A percentile compares a stretch with the other conserved stretches of the same genome.
Evolutionary conservation across 1,140 invertebrate species (phyloP).

Genomic region (Heliconius melpomene): DNA sequence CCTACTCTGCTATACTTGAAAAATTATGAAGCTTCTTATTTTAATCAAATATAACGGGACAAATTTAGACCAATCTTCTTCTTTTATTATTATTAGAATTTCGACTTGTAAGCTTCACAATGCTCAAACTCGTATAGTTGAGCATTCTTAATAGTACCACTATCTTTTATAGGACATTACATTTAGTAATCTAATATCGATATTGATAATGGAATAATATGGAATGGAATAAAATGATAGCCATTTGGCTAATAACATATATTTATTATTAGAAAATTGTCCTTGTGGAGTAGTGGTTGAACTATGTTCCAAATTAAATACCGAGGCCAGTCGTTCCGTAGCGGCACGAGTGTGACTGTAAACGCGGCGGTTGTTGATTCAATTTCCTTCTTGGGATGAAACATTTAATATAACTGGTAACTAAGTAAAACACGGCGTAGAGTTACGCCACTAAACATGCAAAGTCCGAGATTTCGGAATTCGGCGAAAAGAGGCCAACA

Average conservation of each 20-base stretch:
- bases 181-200: constrained; percentile 7
- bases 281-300: not conserved
- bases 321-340: too few species aligned
- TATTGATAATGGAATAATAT: constrained; percentile 14
- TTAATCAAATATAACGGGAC: too few species aligned
- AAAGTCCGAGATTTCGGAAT: too few species aligned
- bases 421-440: too few species aligned
- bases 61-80: not conserved
- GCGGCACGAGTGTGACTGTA: too few species aligned
- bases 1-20: too few species aligned
- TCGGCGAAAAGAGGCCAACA: too few species aligned
- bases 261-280: constrained; percentile 5
- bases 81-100: not conserved
- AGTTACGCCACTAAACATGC: not conserved
- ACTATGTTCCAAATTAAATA: not conserved
- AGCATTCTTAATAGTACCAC: not conserved
- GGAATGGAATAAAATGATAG: not conserved
- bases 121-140: not conserved
- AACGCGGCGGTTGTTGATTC: too few species aligned
- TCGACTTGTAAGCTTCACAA: not conserved
- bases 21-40: too few species aligned
- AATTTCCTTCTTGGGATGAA: too few species aligned
- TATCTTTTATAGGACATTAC: constrained; percentile 10
- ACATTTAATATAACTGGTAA: too few species aligned
- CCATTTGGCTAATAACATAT: constrained; percentile 5